Evolutionary conservation across 2,888 invertebrate species (phyloP), one percentile per base, ranked within the genome.

Genomic region (Patella ulyssiponensis): DNA sequence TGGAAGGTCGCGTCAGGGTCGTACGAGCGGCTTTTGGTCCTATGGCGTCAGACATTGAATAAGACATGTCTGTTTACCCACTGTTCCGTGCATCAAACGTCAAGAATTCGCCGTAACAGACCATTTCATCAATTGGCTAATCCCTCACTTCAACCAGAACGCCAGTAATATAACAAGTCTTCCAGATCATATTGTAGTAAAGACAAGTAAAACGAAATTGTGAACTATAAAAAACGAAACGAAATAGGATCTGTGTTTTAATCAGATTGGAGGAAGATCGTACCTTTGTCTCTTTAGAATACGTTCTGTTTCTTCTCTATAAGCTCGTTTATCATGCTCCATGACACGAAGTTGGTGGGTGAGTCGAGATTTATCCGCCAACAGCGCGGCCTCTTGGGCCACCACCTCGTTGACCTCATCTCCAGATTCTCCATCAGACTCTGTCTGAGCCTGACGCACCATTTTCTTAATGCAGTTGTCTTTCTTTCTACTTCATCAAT

Each of bases 321-420:
- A 95, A 0, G 94, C 93, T 14, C 93, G 93, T 1, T 95, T 93
- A 89, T 96, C 95, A 79, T 95, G 94, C 91, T 96, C 95, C 95
- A 96, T 95, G 83, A 96, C 95, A 23, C 95, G 93, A 88, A 95
- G 95, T 93, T 96, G 96, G 88, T 96, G 93, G 84, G 95, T 95
- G 58, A 97, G 91, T 81, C 96, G 94, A 17, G 94, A 93, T 86
- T 96, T 93, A 90, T 97, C 96, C 79, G 95, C 94, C 88, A 95
- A 95, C 88, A 95, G 94, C 86, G 83, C 79, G 4, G 75, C 84
- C 44, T 88, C 88, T 56, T 87, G 86, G 20, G 77, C 78, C 23
- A 80, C 71, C 23, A 85, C 85, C 64, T 86, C 86, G 4, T 58
- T 74, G 4, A 72, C 51, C 23, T 69, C 77, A 33, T 77, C 51